Base-by-base conservation (phyloP, 2,113 vertebrate genomes). In the Paraplagusia blochii region DNA sequence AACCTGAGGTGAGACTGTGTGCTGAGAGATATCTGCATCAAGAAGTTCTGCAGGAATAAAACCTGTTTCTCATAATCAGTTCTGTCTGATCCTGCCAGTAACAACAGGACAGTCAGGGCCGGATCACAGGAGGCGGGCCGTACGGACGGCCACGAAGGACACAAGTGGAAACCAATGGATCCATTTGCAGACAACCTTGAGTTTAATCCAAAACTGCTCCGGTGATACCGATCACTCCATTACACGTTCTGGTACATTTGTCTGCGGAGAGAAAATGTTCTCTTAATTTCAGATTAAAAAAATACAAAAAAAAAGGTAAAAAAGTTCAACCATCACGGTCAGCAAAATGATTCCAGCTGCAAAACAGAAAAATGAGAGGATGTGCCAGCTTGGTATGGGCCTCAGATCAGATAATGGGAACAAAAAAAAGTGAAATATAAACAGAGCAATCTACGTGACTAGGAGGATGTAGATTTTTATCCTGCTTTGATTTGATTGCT, bases 131-230 rank as follows among this genome's bases (percentile, higher is more conserved):
- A 55, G 49, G 72, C 68, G 65, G 74, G 75, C 22, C 67, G 60
- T 69, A 63, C 79, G 59, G 65, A 77, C 70, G 64, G 60, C 49
- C 52, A 52, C 53, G 44, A 17, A 53, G 58, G 58, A 72, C 54
- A 70, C 66, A 81, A 84, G 84, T 74, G 50, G 67, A 79, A 66
- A 75, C 65, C 58, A 79, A 80, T 58, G 68, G 80, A 76, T 72
- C 74, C 76, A 73, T 18, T 16, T 81, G 77, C 63, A 80, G 56
- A 58, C 35, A 69, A 66, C 61, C 59, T 69, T 73, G 68, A 79
- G 64, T 18, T 73, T 44, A 16, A 33, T 85, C 74, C 81, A 83
- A 66, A 73, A 82, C 77, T 15, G 35, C 61, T 49, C 63, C 35
- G 14, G 55, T 69, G 81, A 79, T 77, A 68, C 66, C 29, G 52